phyloP scores from a whole-genome alignment of 2,797 vertebrate species.

The Anguilla anguilla region DNA sequence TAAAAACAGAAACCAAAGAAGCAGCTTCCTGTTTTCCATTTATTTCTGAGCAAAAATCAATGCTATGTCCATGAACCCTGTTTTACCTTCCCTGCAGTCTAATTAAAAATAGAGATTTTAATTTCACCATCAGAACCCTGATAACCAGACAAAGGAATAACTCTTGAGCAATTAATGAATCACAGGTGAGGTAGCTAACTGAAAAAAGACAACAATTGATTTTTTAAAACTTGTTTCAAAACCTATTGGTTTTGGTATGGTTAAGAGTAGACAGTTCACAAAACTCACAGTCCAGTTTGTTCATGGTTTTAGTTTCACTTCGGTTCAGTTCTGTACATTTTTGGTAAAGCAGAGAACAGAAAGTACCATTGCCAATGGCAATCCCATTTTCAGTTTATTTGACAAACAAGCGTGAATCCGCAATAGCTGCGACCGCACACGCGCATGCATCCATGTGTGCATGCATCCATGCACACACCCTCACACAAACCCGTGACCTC shows the following conservation, averaged over 20 bases:
- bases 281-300: too few relatives aligned
- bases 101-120: neutral
- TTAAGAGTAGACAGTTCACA: too few relatives aligned
- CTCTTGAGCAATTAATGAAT: neutral
- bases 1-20: neutral
- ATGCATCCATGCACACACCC: too few relatives aligned
- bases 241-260: neutral
- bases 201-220: neutral
- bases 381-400: too few relatives aligned
- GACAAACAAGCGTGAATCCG: too few relatives aligned
- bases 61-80: neutral
- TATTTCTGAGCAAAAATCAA: neutral
- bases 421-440: too few relatives aligned
- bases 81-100: neutral
- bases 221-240: neutral
- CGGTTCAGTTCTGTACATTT: too few relatives aligned
- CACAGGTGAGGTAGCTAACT: neutral
- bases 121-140: neutral
- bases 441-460: too few relatives aligned
- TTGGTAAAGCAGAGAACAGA: too few relatives aligned
- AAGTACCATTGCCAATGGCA: too few relatives aligned
- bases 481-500: too few relatives aligned
- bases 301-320: too few relatives aligned
- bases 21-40: neutral
- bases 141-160: neutral